These are phyloP conservation scores for Scrobipalpa costella DNA, from an alignment of 2,888 invertebrate genomes.

Conservation along the genomic window DNA sequence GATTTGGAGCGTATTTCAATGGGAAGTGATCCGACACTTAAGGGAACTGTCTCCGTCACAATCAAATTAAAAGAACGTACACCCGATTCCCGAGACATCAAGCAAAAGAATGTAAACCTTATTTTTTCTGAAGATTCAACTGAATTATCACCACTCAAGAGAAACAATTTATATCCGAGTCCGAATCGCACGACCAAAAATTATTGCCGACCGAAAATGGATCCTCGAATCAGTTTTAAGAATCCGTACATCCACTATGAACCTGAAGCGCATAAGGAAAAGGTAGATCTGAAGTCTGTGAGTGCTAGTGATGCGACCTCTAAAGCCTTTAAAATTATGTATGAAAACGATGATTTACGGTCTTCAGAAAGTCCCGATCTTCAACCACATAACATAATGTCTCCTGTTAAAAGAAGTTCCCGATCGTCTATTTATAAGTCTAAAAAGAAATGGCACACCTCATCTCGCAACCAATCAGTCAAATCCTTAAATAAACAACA, in stretches of 20 bases:
- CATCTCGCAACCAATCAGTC: neutral
- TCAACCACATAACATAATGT: constrained; percentile 55
- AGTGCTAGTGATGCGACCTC: constrained; percentile 55
- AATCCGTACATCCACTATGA: constrained; percentile 30
- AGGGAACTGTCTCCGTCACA: constrained; percentile 52
- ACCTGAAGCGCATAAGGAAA: constrained; percentile 28
- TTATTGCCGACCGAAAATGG: neutral
- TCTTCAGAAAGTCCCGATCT: constrained; percentile 39
- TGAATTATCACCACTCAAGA: constrained; percentile 1
- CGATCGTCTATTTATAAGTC: constrained; percentile 37
- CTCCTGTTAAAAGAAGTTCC: constrained; percentile 47
- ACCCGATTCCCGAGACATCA: constrained; percentile 38
- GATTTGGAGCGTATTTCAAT: constrained; percentile 58
- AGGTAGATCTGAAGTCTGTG: constrained; percentile 43
- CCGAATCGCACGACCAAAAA: neutral
- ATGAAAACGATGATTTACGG: constrained; percentile 40
- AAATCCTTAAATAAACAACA: constrained; percentile 44
- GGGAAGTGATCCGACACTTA: constrained; percentile 44
- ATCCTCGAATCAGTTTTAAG: constrained; percentile 27
- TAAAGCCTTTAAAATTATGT: constrained; percentile 40
- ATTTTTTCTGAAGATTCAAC: constrained; percentile 45
- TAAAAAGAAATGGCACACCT: constrained; percentile 38
- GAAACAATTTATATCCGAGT: constrained; percentile 26
- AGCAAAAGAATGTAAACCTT: constrained; percentile 44
- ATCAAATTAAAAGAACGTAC: constrained; percentile 58